Evolutionary conservation across 2,113 vertebrate species (phyloP), one percentile per base, ranked within the genome.

Genomic region (Campylomormyrus tamandua): DNA sequence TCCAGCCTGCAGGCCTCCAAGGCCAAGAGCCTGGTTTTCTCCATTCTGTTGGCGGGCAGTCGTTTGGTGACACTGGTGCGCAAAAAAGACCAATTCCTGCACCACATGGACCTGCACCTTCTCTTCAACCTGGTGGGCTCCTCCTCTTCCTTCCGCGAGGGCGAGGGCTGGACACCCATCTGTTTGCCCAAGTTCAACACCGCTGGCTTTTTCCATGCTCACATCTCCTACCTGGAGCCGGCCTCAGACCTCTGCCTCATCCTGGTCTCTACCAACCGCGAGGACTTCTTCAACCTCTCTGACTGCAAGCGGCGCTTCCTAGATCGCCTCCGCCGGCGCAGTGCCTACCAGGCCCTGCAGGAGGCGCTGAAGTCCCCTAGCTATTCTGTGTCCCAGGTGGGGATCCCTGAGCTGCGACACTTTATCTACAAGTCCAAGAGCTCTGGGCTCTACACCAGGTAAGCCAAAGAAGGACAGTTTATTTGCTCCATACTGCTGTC

Each of bases 371-470:
- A 94, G 90, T 94, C 92, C 19, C 97, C 97, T 35, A 97, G 94
- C 92, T 99, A 99, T 92, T 96, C 97, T 0, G 96, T 97, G 0
- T 92, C 94, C 80, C 98, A 98, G 92, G 97, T 98, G 83, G 98
- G 97, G 93, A 97, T 99, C 92, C 97, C 97, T 0, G 97, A 99
- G 92, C 97, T 99, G 90, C 94, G 97, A 49, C 98, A 99, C 95
- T 99, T 99, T 94, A 95, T 99, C 92, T 99, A 99, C 94, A 99
- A 99, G 92, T 99, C 98, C 10, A 99, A 98, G 95, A 99, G 98
- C 95, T 99, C 98, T 0, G 98, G 98, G 46, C 96, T 99, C 90
- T 99, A 98, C 94, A 99, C 98, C 95, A 98, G 98, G 98, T 99
- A 93, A 95, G 97, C 74, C 45, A 84, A 46, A 24, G 19, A 48